A percentile compares a stretch with the other conserved stretches of the same genome.
phyloP scores from a whole-genome alignment of 2,113 vertebrate genomes.

The Plestiodon gilberti region DNA sequence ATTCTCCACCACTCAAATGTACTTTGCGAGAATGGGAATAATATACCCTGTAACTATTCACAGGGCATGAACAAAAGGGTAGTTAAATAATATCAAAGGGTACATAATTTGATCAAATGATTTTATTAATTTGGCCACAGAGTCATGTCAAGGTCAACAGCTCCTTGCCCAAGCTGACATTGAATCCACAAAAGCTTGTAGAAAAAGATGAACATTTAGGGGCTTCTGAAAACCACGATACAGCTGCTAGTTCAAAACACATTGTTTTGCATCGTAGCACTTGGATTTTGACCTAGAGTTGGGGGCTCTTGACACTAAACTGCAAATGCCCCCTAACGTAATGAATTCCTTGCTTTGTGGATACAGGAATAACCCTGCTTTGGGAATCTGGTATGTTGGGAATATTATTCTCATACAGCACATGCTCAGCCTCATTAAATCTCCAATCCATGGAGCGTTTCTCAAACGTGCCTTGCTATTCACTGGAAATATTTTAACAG shows the following conservation, averaged over 20 bases:
- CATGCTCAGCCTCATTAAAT: conserved; percentile 33
- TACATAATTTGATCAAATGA: background rate
- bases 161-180: background rate
- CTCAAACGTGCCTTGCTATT: conserved; percentile 13
- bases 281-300: background rate
- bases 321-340: background rate
- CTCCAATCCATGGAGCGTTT: conserved; percentile 21
- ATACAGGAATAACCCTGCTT: conserved; percentile 12
- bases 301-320: background rate
- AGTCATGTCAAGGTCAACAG: background rate
- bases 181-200: background rate
- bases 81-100: background rate
- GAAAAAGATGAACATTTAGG: background rate
- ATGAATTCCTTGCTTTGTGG: background rate
- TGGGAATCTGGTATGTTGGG: background rate
- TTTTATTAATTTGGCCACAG: background rate
- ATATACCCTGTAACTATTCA: background rate
- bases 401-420: background rate
- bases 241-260: background rate
- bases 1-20: background rate
- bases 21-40: background rate
- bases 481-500: conserved; percentile 56
- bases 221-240: background rate
- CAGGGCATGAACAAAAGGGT: background rate
- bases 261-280: accelerated